Evolutionary conservation across 2,113 vertebrate genomes (phyloP).

Genomic region (Nyctereutes procyonoides): DNA sequence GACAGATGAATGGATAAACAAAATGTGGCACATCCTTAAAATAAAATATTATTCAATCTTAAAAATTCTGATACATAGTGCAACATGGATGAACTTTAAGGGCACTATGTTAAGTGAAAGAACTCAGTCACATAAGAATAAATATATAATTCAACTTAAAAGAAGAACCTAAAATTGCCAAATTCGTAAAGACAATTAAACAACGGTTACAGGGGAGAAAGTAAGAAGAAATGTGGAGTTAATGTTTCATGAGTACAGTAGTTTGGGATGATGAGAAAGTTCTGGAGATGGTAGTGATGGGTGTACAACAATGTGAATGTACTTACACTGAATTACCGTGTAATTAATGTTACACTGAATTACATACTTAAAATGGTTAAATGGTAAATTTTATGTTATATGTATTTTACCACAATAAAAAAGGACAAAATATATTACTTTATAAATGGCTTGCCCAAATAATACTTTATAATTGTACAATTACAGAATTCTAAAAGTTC

Average conservation of each 20-base stretch:
- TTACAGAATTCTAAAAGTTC: not conserved
- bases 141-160: not conserved
- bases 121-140: not conserved
- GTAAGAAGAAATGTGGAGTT: not conserved
- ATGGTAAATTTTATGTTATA: not conserved
- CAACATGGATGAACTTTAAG: not conserved
- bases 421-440: not conserved
- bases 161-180: not conserved
- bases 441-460: conserved; percentile 13
- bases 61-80: not conserved
- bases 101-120: not conserved
- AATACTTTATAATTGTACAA: not conserved
- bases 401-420: not conserved
- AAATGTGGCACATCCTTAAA: not conserved
- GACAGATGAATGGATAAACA: not conserved
- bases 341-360: not conserved
- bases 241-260: not conserved
- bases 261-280: not conserved
- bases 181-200: not conserved
- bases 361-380: not conserved
- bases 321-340: not conserved
- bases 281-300: not conserved
- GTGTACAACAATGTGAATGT: not conserved
- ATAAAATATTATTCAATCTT: not conserved
- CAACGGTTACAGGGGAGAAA: not conserved